Base-by-base conservation (phyloP, 2,797 vertebrate species). In the Chrysolophus pictus region DNA sequence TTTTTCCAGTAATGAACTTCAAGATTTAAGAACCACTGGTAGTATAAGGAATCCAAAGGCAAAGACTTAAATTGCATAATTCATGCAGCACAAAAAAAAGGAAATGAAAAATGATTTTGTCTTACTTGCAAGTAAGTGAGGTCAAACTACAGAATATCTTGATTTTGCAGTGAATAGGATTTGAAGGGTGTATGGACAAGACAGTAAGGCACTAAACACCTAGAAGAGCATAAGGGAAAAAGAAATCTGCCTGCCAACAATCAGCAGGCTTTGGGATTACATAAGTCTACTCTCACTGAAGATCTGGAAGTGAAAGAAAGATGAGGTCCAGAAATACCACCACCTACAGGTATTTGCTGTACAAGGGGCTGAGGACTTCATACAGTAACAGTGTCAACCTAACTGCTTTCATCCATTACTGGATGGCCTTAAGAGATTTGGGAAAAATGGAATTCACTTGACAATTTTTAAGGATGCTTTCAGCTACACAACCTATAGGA, bases 331-430 rank as follows among this genome's bases (percentile, higher is more conserved):
- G 18, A 49, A 72, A 75, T 41, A 75, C 2, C 17, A 78, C 13
- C n/a, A 47, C 4, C 49, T 44, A 29, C 0, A 76, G 19, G 6
- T 44, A 22, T 23, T 56, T 72, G 23, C 9, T 44, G 24, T 2
- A 72, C 4, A 15, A 10, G 14, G 49, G 3, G 7, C 41, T 33
- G 13, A 76, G 13, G 14, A 65, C 23, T 75, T 56, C 24, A 39
- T 18, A 64, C 3, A 78, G 17, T 24, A 77, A 51, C 2, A 1
- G 3, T 21, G 71, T 22, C 29, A 69, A 31, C 0, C 0, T 12
- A 72, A 7, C 6, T 62, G 22, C 62, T 89, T 75, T 42, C 21
- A 84, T n/a, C 13, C 31, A 60, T 41, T 87, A 79, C 7, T 8
- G 1, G 3, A 3, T 49, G 1, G 4, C 65, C 28, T 35, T 75